Conservation (phyloP, 1,140 invertebrate species). For the Contarinia nasturtii region DNA sequence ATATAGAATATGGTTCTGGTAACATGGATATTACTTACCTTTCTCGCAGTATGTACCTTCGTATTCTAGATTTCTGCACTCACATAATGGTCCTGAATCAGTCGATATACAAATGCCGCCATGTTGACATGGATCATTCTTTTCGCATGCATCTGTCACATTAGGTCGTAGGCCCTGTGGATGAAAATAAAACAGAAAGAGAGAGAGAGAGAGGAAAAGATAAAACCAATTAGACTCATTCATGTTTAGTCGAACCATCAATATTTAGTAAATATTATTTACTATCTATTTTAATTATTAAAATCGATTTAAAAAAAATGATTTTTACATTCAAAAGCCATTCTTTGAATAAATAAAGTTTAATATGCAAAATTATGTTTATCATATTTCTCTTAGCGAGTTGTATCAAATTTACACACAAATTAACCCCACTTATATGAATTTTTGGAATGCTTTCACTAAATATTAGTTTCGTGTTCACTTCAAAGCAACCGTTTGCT, state of each 20-base stretch:
- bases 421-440: too few relatives aligned
- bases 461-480: too few relatives aligned
- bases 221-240: not conserved
- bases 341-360: too few relatives aligned
- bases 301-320: too few relatives aligned
- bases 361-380: too few relatives aligned
- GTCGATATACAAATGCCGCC: slow-evolving; percentile 87
- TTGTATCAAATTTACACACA: too few relatives aligned
- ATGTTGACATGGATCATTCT: slow-evolving; percentile 77
- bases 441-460: too few relatives aligned
- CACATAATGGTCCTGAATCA: slow-evolving; percentile 80
- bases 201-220: not conserved
- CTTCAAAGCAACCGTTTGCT: too few relatives aligned
- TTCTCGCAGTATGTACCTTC: slow-evolving; percentile 85
- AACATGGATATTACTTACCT: slow-evolving; percentile 36
- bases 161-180: slow-evolving; percentile 25
- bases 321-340: too few relatives aligned
- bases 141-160: slow-evolving; percentile 60
- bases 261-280: too few relatives aligned
- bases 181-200: slow-evolving; percentile 6
- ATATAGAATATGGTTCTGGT: not conserved
- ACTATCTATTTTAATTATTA: too few relatives aligned
- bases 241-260: slow-evolving; percentile 1
- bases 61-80: slow-evolving; percentile 77
- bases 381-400: too few relatives aligned